A percentile compares a stretch with the other conserved stretches of the same genome.
phyloP scores from a whole-genome alignment of 2,888 invertebrate species.

The Cephus rjabovi region DNA sequence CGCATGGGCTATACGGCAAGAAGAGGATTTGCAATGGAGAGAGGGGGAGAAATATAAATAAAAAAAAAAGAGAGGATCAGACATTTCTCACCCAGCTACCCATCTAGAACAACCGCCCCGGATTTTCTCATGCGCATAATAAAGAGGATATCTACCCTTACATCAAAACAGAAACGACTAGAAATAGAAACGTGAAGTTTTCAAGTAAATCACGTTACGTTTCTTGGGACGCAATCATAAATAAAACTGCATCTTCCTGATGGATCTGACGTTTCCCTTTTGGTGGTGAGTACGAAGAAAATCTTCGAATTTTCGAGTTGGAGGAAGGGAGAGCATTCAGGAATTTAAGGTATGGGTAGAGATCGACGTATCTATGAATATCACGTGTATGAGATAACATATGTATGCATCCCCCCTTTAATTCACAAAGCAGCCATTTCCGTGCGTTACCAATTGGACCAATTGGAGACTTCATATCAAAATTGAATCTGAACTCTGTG shows the following conservation, averaged over 20 bases:
- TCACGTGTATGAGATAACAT: background rate
- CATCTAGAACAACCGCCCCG: background rate
- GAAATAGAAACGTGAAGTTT: background rate
- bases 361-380: background rate
- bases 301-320: background rate
- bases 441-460: background rate
- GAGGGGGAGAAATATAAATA: background rate
- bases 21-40: slow-evolving; percentile 2
- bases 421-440: background rate
- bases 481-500: slow-evolving; percentile 2
- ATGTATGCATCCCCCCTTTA: background rate
- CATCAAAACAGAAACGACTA: background rate
- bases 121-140: background rate
- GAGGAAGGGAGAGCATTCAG: background rate
- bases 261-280: background rate
- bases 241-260: background rate
- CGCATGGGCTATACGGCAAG: background rate
- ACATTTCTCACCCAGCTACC: background rate
- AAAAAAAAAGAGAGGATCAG: slow-evolving; percentile 1
- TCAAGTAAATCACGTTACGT: background rate
- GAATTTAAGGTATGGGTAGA: background rate
- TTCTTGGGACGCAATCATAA: background rate
- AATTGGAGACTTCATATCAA: background rate
- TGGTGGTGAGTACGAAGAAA: background rate
- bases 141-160: background rate